Evolutionary conservation across 2,888 invertebrate species (phyloP).

Genomic region (Synanthedon myopaeformis): DNA sequence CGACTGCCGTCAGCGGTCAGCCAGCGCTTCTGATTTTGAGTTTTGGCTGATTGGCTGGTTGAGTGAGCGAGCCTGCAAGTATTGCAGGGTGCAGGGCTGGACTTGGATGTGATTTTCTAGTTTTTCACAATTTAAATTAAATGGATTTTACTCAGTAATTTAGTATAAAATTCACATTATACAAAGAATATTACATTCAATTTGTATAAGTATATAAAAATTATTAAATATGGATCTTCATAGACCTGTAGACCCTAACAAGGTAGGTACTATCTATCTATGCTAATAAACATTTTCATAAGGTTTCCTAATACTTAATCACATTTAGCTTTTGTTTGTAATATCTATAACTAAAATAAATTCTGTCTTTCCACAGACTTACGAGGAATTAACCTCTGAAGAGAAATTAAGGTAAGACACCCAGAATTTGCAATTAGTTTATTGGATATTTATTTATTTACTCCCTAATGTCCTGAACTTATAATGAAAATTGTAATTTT

Average conservation of each 20-base stretch:
- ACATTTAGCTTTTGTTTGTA: background rate
- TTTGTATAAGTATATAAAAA: background rate
- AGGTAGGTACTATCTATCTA: conserved; percentile 29
- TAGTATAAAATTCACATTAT: background rate
- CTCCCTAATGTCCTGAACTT: background rate
- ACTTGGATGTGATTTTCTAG: background rate
- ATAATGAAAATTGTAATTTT: too few species aligned
- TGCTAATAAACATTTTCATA: conserved; percentile 5
- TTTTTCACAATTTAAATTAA: background rate
- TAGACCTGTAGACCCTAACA: conserved; percentile 58
- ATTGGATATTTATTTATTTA: background rate
- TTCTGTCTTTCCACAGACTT: conserved; percentile 67
- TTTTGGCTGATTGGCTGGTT: too few species aligned
- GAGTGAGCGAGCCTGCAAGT: too few species aligned
- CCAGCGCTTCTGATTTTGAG: too few species aligned
- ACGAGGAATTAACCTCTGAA: conserved; percentile 80
- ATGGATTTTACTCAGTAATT: background rate
- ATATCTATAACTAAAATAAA: background rate
- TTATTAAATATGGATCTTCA: conserved; percentile 52
- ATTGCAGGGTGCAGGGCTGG: too few species aligned
- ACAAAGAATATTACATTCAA: too few species aligned
- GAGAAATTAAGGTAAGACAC: conserved; percentile 77
- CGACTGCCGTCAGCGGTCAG: too few species aligned
- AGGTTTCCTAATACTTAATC: background rate
- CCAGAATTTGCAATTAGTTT: background rate